Evolutionary conservation across 1,140 invertebrate genomes (phyloP).

Genomic region (Belonocnema kinseyi): DNA sequence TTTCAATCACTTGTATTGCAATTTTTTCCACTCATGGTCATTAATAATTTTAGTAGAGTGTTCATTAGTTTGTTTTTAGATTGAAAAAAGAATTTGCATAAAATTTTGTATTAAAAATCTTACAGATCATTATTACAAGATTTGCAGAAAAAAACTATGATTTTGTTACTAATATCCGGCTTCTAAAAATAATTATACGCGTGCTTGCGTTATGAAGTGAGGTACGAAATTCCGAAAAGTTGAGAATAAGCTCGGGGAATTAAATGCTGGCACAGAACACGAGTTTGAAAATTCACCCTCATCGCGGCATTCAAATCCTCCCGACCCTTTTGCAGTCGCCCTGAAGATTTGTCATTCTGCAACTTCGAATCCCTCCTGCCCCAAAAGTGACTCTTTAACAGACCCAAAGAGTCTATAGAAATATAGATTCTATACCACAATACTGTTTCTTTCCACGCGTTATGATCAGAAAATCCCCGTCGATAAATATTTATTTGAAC

Average conservation of each 20-base stretch:
- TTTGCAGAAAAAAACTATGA: too few relatives aligned
- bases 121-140: too few relatives aligned
- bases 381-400: too few relatives aligned
- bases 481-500: conserved; percentile 17
- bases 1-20: too few relatives aligned
- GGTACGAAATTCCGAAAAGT: not conserved
- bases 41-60: too few relatives aligned
- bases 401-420: not conserved
- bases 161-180: too few relatives aligned
- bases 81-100: too few relatives aligned
- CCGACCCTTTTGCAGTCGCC: conserved; percentile 46
- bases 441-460: not conserved
- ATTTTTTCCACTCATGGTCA: too few relatives aligned
- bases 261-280: conserved; percentile 10
- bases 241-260: not conserved
- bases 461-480: conserved; percentile 7
- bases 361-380: not conserved
- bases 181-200: too few relatives aligned
- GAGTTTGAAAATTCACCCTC: conserved; percentile 31
- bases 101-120: too few relatives aligned
- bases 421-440: not conserved
- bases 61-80: too few relatives aligned
- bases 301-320: conserved; percentile 49
- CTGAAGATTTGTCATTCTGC: conserved; percentile 26
- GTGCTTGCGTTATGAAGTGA: not conserved